These are phyloP conservation scores for Alethe castanea DNA, from an alignment of 2,113 vertebrate genomes.

Conservation along the genomic window DNA sequence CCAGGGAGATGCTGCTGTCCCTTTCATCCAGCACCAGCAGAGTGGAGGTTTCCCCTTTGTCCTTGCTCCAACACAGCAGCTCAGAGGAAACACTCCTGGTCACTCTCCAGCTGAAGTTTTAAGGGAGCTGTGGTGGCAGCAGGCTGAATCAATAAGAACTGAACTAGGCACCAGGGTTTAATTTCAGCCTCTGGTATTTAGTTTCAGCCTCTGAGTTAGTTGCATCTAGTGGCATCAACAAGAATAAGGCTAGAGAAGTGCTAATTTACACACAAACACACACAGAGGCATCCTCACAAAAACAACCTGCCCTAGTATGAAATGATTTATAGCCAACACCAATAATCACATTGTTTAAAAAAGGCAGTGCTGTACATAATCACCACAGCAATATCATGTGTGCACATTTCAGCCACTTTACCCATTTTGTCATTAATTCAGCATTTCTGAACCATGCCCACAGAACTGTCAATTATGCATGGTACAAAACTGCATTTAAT, in stretches of 20 bases:
- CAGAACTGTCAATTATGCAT: background rate
- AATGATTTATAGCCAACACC: background rate
- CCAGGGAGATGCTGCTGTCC: background rate
- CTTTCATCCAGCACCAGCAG: background rate
- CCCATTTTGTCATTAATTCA: background rate
- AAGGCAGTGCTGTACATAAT: background rate
- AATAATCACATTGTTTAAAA: background rate
- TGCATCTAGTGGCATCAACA: background rate
- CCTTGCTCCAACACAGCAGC: background rate
- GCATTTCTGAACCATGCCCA: background rate
- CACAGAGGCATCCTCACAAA: background rate
- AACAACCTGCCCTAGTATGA: background rate
- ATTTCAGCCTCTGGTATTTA: conserved; percentile 51
- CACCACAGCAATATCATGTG: rapidly evolving
- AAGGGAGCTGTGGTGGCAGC: background rate
- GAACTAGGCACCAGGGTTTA: background rate
- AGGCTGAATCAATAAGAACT: background rate
- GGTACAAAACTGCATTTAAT: background rate
- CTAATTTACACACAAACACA: background rate
- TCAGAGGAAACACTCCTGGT: rapidly evolving
- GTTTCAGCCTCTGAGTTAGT: conserved; percentile 5
- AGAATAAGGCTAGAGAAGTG: background rate
- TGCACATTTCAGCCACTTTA: background rate
- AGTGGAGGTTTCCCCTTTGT: rapidly evolving
- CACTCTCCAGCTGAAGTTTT: background rate